Evolutionary conservation across 2,797 vertebrate genomes (phyloP), one percentile per base, ranked within the genome.

Genomic region (Glyptemys insculpta): DNA sequence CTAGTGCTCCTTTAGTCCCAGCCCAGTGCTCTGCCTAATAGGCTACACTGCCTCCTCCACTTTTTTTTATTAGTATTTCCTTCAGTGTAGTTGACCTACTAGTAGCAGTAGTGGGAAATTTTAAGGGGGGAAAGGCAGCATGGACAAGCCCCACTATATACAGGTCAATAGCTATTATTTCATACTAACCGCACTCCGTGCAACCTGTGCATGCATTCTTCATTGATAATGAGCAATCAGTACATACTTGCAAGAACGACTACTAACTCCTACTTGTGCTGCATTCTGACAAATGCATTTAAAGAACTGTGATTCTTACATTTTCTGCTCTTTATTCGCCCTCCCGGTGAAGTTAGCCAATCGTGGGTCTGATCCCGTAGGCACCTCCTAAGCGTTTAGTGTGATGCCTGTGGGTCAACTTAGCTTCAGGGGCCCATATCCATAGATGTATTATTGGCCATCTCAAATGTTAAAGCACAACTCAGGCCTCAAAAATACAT

Each of bases 391-490:
- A 83, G 78, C 23, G 9, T 57, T 37, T 82, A 81, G 47, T 31
- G 23, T 79, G 59, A 59, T 85, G 59, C 37, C 50, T 56, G 29
- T 56, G 74, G 29, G 31, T 23, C 8, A 83, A 16, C 14, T n/a
- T 65, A 65, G 16, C 34, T n/a, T 65, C 62, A n/a, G 18, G 12
- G 2, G 62, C 23, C 34, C 29, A 4, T n/a, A 41, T 10, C 52
- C 87, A n/a, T 56, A 52, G 3, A 23, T 7, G 29, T 49, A 9
- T 78, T 57, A 29, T 34, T 82, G 54, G 54, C 87, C 84, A n/a
- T 5, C 6, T 29, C 59, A 6, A 65, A 31, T 0, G 56, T 53
- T 3, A 53, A 86, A 53, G 5, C 0, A 14, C 12, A 27, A 15
- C 21, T 72, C 68, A 23, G 68, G n/a, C 68, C 18, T 41, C 65